A percentile compares a stretch with the other conserved stretches of the same genome.
Conservation (phyloP, 2,888 invertebrate species). For the Cancer borealis region DNA sequence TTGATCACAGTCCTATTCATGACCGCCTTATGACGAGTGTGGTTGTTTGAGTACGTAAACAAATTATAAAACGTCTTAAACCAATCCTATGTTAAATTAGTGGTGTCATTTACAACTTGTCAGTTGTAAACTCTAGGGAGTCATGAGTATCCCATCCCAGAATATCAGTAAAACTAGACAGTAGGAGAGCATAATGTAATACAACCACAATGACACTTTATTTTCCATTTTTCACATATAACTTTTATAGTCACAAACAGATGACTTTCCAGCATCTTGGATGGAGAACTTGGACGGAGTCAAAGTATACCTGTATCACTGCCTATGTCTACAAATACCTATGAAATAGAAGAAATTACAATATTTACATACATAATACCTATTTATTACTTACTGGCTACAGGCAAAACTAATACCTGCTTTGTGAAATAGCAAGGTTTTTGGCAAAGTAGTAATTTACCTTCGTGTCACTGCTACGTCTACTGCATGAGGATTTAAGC, state of each 20-base stretch:
- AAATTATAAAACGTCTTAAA: too few species aligned
- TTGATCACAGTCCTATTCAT: too few species aligned
- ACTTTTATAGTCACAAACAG: not conserved
- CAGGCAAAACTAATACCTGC: constrained; percentile 12
- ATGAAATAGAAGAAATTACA: not conserved
- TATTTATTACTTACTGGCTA: not conserved
- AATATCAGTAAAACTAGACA: too few species aligned
- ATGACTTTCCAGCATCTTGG: not conserved
- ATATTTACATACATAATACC: not conserved
- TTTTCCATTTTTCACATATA: not conserved
- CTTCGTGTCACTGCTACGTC: not conserved
- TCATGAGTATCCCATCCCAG: too few species aligned
- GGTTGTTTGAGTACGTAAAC: too few species aligned
- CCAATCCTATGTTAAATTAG: too few species aligned
- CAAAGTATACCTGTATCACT: constrained; percentile 15
- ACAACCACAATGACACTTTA: constrained; percentile 17
- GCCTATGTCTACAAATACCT: not conserved
- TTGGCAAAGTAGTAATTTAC: not conserved
- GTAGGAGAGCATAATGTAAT: not conserved
- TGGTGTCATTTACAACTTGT: too few species aligned
- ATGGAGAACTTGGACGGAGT: constrained; percentile 27
- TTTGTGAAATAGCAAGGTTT: not conserved
- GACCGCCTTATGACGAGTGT: too few species aligned
- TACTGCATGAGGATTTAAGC: not conserved
- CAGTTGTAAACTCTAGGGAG: too few species aligned